These are phyloP conservation scores for Macaria notata DNA, from an alignment of 2,888 invertebrate genomes.

Conservation along the genomic window DNA sequence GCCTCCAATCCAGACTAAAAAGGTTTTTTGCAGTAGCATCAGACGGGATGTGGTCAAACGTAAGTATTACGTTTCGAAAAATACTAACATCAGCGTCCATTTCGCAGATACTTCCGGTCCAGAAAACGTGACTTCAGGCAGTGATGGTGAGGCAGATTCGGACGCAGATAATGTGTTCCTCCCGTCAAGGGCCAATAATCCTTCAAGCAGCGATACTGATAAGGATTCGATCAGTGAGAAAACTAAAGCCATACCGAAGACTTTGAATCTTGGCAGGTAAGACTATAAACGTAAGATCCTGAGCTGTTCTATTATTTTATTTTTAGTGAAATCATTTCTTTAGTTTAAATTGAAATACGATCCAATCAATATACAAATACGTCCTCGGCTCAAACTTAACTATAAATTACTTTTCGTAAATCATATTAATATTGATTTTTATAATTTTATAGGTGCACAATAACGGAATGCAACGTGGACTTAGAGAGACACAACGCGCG, in stretches of 20 bases:
- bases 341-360: no score
- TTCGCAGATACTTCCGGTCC: constrained; percentile 83
- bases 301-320: neutral
- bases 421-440: neutral
- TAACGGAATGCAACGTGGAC: constrained; percentile 88
- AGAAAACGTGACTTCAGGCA: constrained; percentile 82
- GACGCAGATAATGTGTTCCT: constrained; percentile 78
- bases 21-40: no score
- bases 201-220: constrained; percentile 46
- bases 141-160: constrained; percentile 75
- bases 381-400: neutral
- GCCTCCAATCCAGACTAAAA: no score
- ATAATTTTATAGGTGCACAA: constrained; percentile 60
- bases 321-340: neutral
- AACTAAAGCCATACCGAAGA: constrained; percentile 68
- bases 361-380: neutral
- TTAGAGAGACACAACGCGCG: constrained; percentile 93
- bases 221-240: constrained; percentile 48
- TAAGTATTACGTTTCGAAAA: no score
- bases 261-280: constrained; percentile 74
- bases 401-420: no score
- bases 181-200: constrained; percentile 66
- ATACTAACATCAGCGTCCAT: no score
- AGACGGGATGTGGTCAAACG: no score
- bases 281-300: neutral